Conservation (phyloP, 2,888 invertebrate genomes). For the Lasioglossum pauxillum region DNA sequence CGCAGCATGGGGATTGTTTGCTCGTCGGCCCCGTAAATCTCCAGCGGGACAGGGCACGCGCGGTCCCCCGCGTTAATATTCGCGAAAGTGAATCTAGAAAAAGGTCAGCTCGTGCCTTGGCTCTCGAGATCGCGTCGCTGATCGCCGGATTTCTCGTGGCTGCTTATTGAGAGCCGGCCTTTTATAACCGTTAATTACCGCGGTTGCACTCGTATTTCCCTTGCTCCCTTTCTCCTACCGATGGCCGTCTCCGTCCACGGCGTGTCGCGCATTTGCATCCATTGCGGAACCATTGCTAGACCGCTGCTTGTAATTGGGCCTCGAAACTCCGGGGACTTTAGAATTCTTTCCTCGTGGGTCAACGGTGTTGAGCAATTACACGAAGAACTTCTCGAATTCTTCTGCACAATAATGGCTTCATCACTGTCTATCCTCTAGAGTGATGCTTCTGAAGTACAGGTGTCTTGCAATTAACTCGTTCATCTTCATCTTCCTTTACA, state of each 20-base stretch:
- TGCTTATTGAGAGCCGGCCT: slow-evolving; percentile 49
- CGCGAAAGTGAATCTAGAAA: slow-evolving; percentile 55
- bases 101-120: slow-evolving; percentile 55
- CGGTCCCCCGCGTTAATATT: slow-evolving; percentile 42
- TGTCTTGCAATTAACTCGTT: background rate
- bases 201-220: slow-evolving; percentile 49
- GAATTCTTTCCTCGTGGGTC: slow-evolving; percentile 37
- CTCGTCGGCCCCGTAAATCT: slow-evolving; percentile 39
- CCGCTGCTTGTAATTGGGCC: slow-evolving; percentile 50
- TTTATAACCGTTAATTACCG: slow-evolving; percentile 67
- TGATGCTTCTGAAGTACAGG: background rate
- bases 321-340: slow-evolving; percentile 47
- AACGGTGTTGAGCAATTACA: slow-evolving; percentile 49
- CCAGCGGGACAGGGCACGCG: background rate
- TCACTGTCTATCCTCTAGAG: background rate
- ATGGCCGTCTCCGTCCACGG: slow-evolving; percentile 2
- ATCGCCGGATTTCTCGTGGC: slow-evolving; percentile 26
- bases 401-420: background rate
- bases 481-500: background rate
- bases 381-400: background rate
- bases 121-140: slow-evolving; percentile 38
- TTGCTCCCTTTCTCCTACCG: slow-evolving; percentile 36
- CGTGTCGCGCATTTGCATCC: slow-evolving; percentile 41
- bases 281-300: slow-evolving; percentile 36
- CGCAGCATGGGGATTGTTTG: background rate